Conservation (phyloP, 2,113 vertebrate genomes). For the Chrysemys picta region DNA sequence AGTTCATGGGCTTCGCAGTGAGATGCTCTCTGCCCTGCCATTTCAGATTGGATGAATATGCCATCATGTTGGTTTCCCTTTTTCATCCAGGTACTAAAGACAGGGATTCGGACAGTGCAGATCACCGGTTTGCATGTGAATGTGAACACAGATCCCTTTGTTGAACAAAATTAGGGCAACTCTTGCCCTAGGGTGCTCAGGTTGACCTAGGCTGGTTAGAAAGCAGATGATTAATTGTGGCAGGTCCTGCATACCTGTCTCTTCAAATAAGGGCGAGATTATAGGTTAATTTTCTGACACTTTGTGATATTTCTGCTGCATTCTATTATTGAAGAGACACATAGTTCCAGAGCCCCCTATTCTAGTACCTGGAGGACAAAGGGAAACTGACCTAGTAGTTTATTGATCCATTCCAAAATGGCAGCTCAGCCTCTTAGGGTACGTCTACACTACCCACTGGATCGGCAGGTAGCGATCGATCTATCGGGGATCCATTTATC, state of each 20-base stretch:
- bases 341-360: background rate
- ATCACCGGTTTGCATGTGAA: constrained; percentile 29
- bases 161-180: constrained; percentile 61
- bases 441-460: too few species aligned
- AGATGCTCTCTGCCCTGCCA: background rate
- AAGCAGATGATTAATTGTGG: constrained; percentile 69
- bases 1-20: background rate
- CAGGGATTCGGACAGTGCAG: background rate
- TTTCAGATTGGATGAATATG: constrained; percentile 26
- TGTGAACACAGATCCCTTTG: constrained; percentile 34
- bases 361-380: background rate
- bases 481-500: too few species aligned
- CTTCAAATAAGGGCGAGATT: constrained; percentile 49
- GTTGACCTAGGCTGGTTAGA: constrained; percentile 57
- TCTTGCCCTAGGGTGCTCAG: constrained; percentile 61
- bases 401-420: background rate
- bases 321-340: background rate
- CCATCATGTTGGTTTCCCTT: constrained; percentile 10
- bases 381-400: background rate
- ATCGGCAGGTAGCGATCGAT: too few species aligned
- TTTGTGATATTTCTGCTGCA: constrained; percentile 32
- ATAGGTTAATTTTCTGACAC: constrained; percentile 46
- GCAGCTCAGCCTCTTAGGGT: background rate
- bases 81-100: background rate
- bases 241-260: constrained; percentile 64